Evolutionary conservation across 2,797 vertebrate genomes (phyloP), one percentile per base, ranked within the genome.

Genomic region (Micromesistius poutassou): DNA sequence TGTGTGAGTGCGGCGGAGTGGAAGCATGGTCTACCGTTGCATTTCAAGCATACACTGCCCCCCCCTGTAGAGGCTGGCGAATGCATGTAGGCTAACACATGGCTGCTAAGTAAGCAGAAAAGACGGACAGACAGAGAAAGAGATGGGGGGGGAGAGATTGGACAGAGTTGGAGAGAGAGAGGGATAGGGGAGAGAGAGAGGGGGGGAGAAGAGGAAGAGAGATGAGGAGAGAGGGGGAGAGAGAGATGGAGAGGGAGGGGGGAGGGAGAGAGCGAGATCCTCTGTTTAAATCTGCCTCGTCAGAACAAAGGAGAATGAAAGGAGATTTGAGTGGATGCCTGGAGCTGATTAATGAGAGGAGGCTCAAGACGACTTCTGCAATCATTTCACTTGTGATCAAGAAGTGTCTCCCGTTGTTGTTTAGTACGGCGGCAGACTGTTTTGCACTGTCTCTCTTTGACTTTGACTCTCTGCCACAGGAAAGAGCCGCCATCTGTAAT

Each of bases 271-370:
- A 68, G 62, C 28, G 25, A 28, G 62, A 68, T 62, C 55, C 55
- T 62, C n/a, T 66, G 55, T 62, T 66, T 68, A 68, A 68, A 68
- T 68, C 62, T 68, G 62, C 62, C 62, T 68, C 62, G 62, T 66
- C 46, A 33, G 74, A 25, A 68, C 62, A 25, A 68, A 68, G 62
- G n/a, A 68, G 62, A 68, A 68, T 68, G n/a, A 68, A 28, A 68
- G 62, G 25, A 28, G 62, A 25, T 68, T 68, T 68, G 25, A 68
- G 62, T 68, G 62, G 62, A 68, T 16, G 62, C 62, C 62, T 68
- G 62, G 62, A 68, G 62, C 62, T 12, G 62, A 25, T 68, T 68
- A 68, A 68, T 10, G n/a, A 68, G 62, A 68, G 62, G 62, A 25
- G 62, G 62, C 62, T 68, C n/a, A 68, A 25, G 62, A 10, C 62